phyloP scores from a whole-genome alignment of 2,888 invertebrate genomes.

The Pterostichus niger region DNA sequence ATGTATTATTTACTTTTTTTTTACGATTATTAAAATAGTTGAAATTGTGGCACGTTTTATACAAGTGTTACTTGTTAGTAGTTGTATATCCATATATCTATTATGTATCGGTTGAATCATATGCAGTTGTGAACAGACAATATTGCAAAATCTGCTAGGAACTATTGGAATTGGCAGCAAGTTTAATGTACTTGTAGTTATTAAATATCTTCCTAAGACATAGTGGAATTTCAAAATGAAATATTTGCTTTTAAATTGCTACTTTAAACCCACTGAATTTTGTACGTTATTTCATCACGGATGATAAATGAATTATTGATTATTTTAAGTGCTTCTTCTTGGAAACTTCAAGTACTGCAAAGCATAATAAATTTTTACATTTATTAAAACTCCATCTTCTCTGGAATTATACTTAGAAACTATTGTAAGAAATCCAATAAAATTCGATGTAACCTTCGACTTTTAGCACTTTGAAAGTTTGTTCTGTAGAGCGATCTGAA shows the following conservation, averaged over 20 bases:
- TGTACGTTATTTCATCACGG: background rate
- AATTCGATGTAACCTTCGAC: conserved; percentile 27
- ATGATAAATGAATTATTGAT: conserved; percentile 23
- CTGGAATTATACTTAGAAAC: background rate
- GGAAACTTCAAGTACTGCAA: background rate
- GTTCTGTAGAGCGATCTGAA: background rate
- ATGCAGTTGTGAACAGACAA: too few relatives aligned
- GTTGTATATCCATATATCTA: too few relatives aligned
- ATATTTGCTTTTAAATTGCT: conserved; percentile 14
- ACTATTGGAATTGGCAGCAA: too few relatives aligned
- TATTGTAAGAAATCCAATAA: conserved; percentile 18
- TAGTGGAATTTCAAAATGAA: conserved; percentile 36
- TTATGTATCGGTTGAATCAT: too few relatives aligned
- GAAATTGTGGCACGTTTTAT: too few relatives aligned
- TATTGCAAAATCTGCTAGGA: too few relatives aligned
- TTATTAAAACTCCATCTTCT: conserved; percentile 23
- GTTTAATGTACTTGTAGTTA: background rate
- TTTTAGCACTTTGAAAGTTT: conserved; percentile 30
- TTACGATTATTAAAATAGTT: too few relatives aligned
- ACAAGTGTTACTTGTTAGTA: too few relatives aligned
- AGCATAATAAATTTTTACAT: conserved; percentile 19
- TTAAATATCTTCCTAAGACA: conserved; percentile 9
- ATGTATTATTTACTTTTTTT: too few relatives aligned
- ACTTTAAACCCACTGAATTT: conserved; percentile 3
- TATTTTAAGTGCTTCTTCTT: conserved; percentile 6